These are phyloP conservation scores for Oxyteleia sp. DNA, from an alignment of 2,888 invertebrate genomes.

Conservation along the genomic window DNA sequence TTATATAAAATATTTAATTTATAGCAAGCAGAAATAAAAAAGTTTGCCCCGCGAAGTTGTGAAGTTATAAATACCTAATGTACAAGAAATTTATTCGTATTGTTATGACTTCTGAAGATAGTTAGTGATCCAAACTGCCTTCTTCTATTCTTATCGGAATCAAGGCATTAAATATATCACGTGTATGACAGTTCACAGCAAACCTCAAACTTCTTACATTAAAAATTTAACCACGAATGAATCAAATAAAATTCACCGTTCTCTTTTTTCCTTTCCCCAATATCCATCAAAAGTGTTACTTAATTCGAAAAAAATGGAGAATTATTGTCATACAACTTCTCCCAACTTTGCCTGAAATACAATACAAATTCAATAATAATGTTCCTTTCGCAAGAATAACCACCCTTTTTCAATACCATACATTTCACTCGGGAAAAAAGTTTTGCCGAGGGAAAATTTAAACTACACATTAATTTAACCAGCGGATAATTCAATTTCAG, in stretches of 20 bases:
- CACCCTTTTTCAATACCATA: conserved; percentile 4
- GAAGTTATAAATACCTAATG: too few relatives aligned
- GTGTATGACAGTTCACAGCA: neutral
- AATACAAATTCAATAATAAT: conserved; percentile 20
- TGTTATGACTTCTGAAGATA: too few relatives aligned
- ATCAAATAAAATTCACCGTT: neutral
- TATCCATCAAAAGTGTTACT: conserved; percentile 1
- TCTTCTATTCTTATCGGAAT: conserved; percentile 1
- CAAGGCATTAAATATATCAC: neutral
- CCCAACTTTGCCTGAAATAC: conserved; percentile 2
- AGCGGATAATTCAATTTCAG: conserved; percentile 38
- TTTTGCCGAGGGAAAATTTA: conserved; percentile 23
- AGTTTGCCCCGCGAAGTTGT: too few relatives aligned
- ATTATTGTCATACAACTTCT: conserved; percentile 6
- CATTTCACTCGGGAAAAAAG: neutral
- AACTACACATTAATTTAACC: conserved; percentile 22
- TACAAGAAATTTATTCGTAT: too few relatives aligned
- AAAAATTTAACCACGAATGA: conserved; percentile 12
- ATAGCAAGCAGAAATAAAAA: too few relatives aligned
- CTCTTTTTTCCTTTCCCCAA: neutral
- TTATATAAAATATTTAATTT: too few relatives aligned
- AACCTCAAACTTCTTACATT: conserved; percentile 17
- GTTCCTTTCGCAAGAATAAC: conserved; percentile 12
- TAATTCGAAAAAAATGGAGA: neutral
- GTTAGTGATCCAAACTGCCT: too few relatives aligned